Evolutionary conservation across 2,113 vertebrate genomes (phyloP), one percentile per base, ranked within the genome.

Genomic region (Laticauda laticaudata): DNA sequence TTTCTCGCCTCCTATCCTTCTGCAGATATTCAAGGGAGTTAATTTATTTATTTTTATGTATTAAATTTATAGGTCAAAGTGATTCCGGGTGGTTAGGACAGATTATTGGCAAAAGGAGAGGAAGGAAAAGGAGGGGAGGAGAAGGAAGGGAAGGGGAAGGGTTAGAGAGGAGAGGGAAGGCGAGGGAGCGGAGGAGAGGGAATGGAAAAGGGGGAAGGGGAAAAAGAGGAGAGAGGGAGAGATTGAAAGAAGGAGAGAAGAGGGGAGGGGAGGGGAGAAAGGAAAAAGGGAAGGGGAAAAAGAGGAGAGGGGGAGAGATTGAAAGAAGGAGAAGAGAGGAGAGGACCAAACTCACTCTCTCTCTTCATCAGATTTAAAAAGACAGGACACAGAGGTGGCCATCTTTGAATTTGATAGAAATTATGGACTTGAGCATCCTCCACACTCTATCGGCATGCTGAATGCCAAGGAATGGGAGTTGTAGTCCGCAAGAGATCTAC

Each of bases 221-320:
- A 20, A 57, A 1, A 20, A 20, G 18, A 20, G 4, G 14, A 18
- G 18, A 21, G 21, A 3, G 21, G 7, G 7, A 45, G 43, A 45
- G 43, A 45, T 45, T 45, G 43, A 45, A 45, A 45, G 43, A 45
- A 45, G 2, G 21, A 57, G 56, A 48, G 20, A 7, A 55, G 15
- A 55, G 3, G 21, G 57, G 5, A 55, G 3, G 21, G 57, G 5
- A 23, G 56, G 2, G 2, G 56, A 21, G 20, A 21, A 0, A 20
- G 24, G 9, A 11, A 3, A 1, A 7, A 1, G 1, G 8, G 8
- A 10, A 56, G 55, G 18, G 24, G 2, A 3, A 26, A 61, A 9
- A 20, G 24, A 2, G 10, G 5, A 4, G 9, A 2, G 0, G 8
- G 2, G 8, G 0, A 23, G 7, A 10, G 8, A 1, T 53, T 53